These are phyloP conservation scores for Leptura quadrifasciata DNA, from an alignment of 2,888 invertebrate species.

Conservation along the genomic window DNA sequence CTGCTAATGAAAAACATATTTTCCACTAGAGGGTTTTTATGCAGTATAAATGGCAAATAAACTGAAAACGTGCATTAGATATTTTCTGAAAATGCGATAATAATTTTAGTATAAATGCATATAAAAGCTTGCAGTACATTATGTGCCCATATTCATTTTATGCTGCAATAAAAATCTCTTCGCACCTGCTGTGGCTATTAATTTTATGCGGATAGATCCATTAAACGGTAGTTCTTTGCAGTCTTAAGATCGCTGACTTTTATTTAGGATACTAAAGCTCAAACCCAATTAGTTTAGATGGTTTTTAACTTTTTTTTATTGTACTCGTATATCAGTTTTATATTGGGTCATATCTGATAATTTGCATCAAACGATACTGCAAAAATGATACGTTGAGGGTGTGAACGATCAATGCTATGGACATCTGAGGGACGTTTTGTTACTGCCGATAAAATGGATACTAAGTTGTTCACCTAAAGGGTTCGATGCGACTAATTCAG, in stretches of 20 bases:
- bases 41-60: conserved; percentile 5
- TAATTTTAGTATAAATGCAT: conserved; percentile 29
- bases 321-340: not conserved
- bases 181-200: conserved; percentile 36
- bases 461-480: too few species aligned
- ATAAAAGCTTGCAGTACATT: conserved; percentile 33
- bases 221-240: conserved; percentile 16
- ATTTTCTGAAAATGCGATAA: conserved; percentile 26
- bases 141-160: conserved; percentile 34
- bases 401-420: too few species aligned
- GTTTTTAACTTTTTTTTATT: not conserved
- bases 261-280: not conserved
- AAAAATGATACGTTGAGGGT: too few species aligned
- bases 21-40: not conserved
- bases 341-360: not conserved
- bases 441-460: too few species aligned
- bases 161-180: conserved; percentile 34
- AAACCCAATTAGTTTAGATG: conserved; percentile 14
- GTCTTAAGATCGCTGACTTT: conserved; percentile 25
- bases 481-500: too few species aligned
- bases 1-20: conserved; percentile 12
- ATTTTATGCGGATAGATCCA: conserved; percentile 26
- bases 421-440: too few species aligned
- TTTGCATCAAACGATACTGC: not conserved
- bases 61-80: conserved; percentile 21